These are phyloP conservation scores for Saccostrea glomerata DNA, from an alignment of 1,140 invertebrate genomes.

Conservation along the genomic window DNA sequence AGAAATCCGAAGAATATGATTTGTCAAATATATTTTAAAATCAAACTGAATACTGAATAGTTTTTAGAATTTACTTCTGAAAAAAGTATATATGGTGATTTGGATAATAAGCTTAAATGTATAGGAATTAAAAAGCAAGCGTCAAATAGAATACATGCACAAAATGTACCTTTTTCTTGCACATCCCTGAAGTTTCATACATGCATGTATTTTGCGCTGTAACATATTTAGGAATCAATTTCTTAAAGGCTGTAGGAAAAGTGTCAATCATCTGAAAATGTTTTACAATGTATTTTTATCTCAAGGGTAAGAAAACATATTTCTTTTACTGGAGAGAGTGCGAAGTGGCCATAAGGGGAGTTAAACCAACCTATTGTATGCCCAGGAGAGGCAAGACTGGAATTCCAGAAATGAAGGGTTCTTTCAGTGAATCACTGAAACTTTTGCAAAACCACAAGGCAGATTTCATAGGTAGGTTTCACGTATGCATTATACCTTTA, in stretches of 20 bases:
- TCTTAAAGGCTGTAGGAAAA: no score
- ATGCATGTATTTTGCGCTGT: neutral
- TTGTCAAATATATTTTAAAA: no score
- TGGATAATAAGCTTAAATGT: no score
- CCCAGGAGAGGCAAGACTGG: constrained; percentile 56
- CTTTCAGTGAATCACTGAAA: constrained; percentile 54
- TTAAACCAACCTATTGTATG: constrained; percentile 73
- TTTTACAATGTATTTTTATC: neutral
- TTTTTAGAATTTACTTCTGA: no score
- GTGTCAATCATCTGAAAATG: no score
- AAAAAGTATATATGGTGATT: no score
- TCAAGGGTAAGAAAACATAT: constrained; percentile 73
- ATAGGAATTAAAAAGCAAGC: no score
- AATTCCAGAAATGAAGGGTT: constrained; percentile 49
- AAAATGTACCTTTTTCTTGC: neutral
- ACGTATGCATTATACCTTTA: no score
- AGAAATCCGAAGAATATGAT: no score
- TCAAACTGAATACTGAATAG: no score
- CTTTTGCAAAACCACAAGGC: constrained; percentile 51
- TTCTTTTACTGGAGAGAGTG: constrained; percentile 79
- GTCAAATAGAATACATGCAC: no score
- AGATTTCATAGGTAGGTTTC: constrained; percentile 62
- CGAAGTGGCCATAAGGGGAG: constrained; percentile 76
- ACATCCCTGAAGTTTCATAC: neutral
- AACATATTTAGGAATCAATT: no score